Base-by-base conservation (phyloP, 2,888 invertebrate species). In the Calameuta idolon region DNA sequence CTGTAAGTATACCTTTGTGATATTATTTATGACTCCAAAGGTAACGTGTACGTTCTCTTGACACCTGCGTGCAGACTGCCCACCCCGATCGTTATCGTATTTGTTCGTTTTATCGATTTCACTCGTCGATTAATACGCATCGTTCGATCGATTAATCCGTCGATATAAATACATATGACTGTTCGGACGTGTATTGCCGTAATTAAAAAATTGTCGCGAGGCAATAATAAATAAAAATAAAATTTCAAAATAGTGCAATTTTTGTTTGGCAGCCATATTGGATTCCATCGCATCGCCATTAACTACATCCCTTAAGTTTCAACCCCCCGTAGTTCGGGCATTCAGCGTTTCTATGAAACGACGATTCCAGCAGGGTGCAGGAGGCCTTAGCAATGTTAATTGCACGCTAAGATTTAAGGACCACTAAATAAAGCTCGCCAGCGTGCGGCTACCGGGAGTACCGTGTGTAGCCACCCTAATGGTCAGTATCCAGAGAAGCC, bases 361-460 rank as follows among this genome's bases (percentile, higher is more conserved):
- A 71, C 71, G 31, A 71, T 71, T 71, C 33, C 34, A 71, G 34
- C 71, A 34, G 33, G 71, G 71, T 40, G 73, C 34, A 40, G 12
- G 79, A 74, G 79, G 69, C 79, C 77, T 79, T 74, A 74, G 75
- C 79, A 79, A 78, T 78, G 78, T 76, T 78, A 76, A 78, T 78
- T 78, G 78, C 75, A 76, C 71, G 75, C 15, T 68, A 78, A 78
- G 78, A 78, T 78, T 78, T 78, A 78, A 75, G 75, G 76, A 35
- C 55, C 76, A 71, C 76, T 78, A 78, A 78, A 78, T 78, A 78
- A 78, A 78, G 75, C 55, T 71, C 33, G 30, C 71, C 71, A 12
- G 34, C 23, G 71, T 71, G 71, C 71, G 71, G 12, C 1, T 34
- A 12, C 12, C 34, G 12, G 31, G 71, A 31, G 71, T 5, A 71